Evolutionary conservation across 35 echinoderm and acorn worm species (phyloP), one percentile per base, ranked within the genome.

Genomic region (Lytechinus variegatus): DNA sequence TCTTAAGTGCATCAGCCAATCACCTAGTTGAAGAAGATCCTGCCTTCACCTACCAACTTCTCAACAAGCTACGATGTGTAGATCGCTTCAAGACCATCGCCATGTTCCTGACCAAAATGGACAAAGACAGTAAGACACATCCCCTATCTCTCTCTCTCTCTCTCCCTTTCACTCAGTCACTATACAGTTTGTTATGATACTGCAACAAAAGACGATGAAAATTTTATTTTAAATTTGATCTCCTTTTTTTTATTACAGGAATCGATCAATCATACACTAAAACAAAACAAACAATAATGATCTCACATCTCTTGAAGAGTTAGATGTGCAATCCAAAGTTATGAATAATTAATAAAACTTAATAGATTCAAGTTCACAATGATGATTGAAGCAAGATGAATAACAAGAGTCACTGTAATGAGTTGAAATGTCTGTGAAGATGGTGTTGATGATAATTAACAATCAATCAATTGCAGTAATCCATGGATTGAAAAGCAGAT

Each of bases 81-180:
- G 95, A 99, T 51, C 72, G 98, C 92, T 99, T 99, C 94, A 97
- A 99, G 61, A 96, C 97, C 1, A 66, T 99, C 2, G 95, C 94
- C 51, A 86, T 99, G 55, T 99, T 99, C 56, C 94, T 99, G 72
- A 90, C 98, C 13, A 95, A 95, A 5, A 96, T 94, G 53, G 97
- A 99, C 54, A 99, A 97, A 86, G 94, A 97, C 94, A 95, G 98
- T 99, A 96, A 97, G 95, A 95, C 10, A 89, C 56, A 58, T 13
- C 2, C 44, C 87, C 27, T n/a, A 24, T 9, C 87, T n/a, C 87
- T 16, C 7, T 56, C 55, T 66, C 60, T 4, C 14, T 12, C 60
- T 66, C 60, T 66, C 14, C 10, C n/a, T 89, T 16, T 89, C 87
- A 9, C 52, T 89, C 27, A 29, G 11, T 51, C 19, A 44, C 33